Evolutionary conservation across 1,140 invertebrate genomes (phyloP), one percentile per base, ranked within the genome.

Genomic region (Bombus superbus): DNA sequence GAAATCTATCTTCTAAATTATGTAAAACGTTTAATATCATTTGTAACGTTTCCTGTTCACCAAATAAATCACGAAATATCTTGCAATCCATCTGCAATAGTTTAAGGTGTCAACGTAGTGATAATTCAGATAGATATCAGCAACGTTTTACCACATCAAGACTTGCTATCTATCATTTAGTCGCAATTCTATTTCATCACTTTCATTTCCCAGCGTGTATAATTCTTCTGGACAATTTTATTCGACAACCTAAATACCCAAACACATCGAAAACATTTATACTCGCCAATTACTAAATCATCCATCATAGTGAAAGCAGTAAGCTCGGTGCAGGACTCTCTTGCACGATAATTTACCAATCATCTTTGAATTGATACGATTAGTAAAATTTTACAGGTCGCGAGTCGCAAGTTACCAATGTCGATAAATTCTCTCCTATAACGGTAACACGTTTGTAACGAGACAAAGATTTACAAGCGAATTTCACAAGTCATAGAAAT

Each of bases 21-120:
- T 10, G 22, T 35, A 38, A 10, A 22, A 68, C 32, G 18, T 68
- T 28, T 71, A 38, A 69, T 38, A 25, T 38, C 5, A 13, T 71
- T 28, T 11, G 11, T 25, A 38, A 11, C 47, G 10, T 71, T 42
- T 28, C 13, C 40, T 42, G 3, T 38, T n/a, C 13, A 18, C 5
- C 40, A 18, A 71, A 28, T 71, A 40, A 71, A 71, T 71, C 68
- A 71, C 38, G 35, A 71, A 71, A 71, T 71, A 71, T 71, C 25
- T 13, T 28, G 38, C 22, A 11, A 40, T 40, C 68, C 25, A 71
- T 71, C 40, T 13, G 22, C 28, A 71, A 71, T 25, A 71, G 25
- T 71, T 71, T 40, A 40, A 38, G 18, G 25, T 71, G 68, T 71
- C 68, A 71, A 71, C 68, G 38, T 40, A 40, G 25, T 11, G 18